Evolutionary conservation across 2,797 vertebrate species (phyloP), one percentile per base, ranked within the genome.

Genomic region (Huso huso): DNA sequence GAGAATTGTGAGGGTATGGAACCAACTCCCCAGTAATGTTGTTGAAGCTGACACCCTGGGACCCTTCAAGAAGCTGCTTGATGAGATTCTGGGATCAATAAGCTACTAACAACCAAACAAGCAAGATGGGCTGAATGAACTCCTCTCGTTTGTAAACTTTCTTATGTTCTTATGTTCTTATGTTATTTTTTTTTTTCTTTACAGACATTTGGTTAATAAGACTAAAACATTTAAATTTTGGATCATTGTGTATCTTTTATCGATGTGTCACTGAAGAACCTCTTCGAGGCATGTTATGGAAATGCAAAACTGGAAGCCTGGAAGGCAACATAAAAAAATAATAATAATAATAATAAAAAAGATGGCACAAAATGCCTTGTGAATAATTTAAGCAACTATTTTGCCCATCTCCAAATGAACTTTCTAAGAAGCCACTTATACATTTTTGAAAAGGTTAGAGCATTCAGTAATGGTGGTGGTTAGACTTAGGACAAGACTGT

Each of bases 331-430:
- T 76, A 75, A 77, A 81, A 58, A 75, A 77, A 81, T 15, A 58
- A 37, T 0, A 37, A 37, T 37, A 37, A 37, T 0, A 37, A 37
- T 37, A 37, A 37, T 4, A 37, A 37, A 1, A 37, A 37, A 37
- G 5, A 79, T 63, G 23, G 66, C 77, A 73, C 63, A 79, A 66
- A 74, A 76, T 75, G 75, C 23, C 55, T 77, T 64, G 78, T 78
- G 76, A 76, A 79, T 82, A 74, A 79, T 80, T 73, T 72, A 80
- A 68, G 68, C 69, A 74, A 72, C 74, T 79, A 76, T 81, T 82
- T 77, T 76, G 69, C 77, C 72, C 67, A 69, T 74, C 74, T 76
- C 49, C 75, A 78, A 82, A 76, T 76, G 67, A 81, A 79, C 74
- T 82, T 81, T 77, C 61, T 71, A 69, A 73, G 69, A 74, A 70